phyloP scores from a whole-genome alignment of 2,797 vertebrate species.

The Xiphorhynchus erythropygius region DNA sequence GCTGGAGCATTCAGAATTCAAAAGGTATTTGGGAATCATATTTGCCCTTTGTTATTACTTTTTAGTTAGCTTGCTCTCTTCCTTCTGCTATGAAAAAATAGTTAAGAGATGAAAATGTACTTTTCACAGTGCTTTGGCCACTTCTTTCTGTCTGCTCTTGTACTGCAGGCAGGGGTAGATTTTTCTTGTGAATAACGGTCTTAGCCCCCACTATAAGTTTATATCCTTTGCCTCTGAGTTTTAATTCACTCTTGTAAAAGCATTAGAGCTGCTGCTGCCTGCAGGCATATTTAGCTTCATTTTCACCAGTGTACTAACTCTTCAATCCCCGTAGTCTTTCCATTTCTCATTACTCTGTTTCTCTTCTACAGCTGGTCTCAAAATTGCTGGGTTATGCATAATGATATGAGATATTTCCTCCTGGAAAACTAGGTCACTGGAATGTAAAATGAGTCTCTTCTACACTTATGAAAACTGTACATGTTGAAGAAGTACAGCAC shows the following conservation, averaged over 20 bases:
- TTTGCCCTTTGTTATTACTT: neutral
- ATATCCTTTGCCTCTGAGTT: neutral
- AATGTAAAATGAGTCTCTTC: neutral
- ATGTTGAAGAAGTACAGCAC: neutral
- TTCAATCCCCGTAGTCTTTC: conserved; percentile 17
- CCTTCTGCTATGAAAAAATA: neutral
- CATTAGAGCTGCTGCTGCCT: neutral
- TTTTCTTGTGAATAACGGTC: neutral
- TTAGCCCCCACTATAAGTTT: neutral
- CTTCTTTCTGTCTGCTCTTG: neutral
- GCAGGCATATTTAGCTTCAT: neutral
- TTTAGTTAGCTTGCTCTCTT: neutral
- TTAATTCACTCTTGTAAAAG: neutral
- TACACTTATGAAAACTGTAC: neutral
- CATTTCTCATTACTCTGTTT: neutral
- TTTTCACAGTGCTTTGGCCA: neutral
- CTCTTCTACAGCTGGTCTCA: neutral
- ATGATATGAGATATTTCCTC: neutral
- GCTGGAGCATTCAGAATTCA: neutral
- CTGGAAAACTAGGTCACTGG: conserved; percentile 9
- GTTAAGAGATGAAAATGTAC: neutral
- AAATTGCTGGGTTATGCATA: conserved; percentile 19
- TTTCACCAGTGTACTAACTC: neutral
- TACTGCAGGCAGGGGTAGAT: neutral
- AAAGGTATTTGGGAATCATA: neutral